Evolutionary conservation across 2,797 vertebrate genomes (phyloP).

Genomic region (Pipistrellus kuhlii): DNA sequence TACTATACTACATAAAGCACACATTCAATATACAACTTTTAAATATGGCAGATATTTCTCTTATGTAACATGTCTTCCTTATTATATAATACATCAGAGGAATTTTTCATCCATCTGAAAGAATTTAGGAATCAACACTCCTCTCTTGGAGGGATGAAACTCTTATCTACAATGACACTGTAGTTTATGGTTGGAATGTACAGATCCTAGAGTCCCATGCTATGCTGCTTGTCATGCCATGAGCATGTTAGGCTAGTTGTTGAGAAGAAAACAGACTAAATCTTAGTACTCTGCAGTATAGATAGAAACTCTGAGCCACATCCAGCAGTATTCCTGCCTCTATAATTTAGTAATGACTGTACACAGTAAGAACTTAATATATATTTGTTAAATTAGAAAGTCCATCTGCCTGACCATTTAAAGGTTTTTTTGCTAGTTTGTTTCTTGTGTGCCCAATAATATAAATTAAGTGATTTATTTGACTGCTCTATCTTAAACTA

Average conservation of each 20-base stretch:
- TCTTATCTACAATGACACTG: not conserved
- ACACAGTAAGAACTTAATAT: not conserved
- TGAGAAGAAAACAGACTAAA: not conserved
- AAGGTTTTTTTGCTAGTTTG: slow-evolving; percentile 7
- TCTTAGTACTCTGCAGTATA: not conserved
- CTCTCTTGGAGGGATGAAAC: not conserved
- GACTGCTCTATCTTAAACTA: not conserved
- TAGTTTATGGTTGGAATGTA: not conserved
- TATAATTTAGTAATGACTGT: not conserved
- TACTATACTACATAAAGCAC: slow-evolving; percentile 88
- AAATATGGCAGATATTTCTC: slow-evolving; percentile 91
- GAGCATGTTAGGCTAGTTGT: not conserved
- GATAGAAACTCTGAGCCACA: not conserved
- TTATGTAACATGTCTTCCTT: slow-evolving; percentile 91
- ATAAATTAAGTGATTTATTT: slow-evolving; percentile 27
- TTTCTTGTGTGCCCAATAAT: not conserved
- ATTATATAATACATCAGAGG: slow-evolving; percentile 90
- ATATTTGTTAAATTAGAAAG: slow-evolving; percentile 10
- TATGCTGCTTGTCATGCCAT: not conserved
- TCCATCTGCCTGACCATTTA: not conserved
- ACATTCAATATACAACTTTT: slow-evolving; percentile 93
- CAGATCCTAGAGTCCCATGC: not conserved
- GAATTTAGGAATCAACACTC: slow-evolving; percentile 92
- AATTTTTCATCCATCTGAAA: slow-evolving; percentile 90
- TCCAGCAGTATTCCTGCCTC: not conserved